Evolutionary conservation across 1,140 invertebrate genomes (phyloP), one percentile per base, ranked within the genome.

Genomic region (Rhyacophila brunnea): DNA sequence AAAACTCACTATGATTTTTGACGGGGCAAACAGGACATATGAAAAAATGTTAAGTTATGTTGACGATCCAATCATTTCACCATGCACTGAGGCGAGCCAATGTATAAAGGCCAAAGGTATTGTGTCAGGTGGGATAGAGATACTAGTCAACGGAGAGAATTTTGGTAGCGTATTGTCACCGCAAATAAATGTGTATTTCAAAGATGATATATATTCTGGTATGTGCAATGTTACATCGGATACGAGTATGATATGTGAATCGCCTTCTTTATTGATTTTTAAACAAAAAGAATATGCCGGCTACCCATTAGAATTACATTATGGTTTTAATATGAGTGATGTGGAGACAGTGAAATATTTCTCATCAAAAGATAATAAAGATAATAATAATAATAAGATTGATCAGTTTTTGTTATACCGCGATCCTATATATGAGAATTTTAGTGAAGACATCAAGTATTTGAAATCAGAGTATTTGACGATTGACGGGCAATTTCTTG

Each of bases 381-480:
- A n/a, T n/a, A n/a, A n/a, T n/a, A n/a, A n/a, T n/a, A n/a, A n/a
- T n/a, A n/a, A n/a, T n/a, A n/a, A 81, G 60, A 75, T 83, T 64
- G 81, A 83, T 46, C 78, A 83, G 34, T 96, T 97, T 69, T 78
- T 89, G 5, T 81, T 98, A n/a, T 98, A 90, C 75, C 94, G 94
- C 5, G 92, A 98, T 83, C 96, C 95, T 0, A 80, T 89, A 45
- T 96, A 96, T 72, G 85, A 89, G 7, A 79, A 84, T 43, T 98
- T 98, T 75, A 88, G 92, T 55, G 93, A 96, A 67, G 88, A 92
- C 67, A 85, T 95, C 1, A 96, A 96, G 70, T 94, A 93, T 77
- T 96, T 95, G 75, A 96, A 96, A 72, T 93, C 91, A 65, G 95
- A 98, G 72, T 97, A 97, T 77, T 77, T 99, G 19, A 97, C 93